These are phyloP conservation scores for Danaus melanippus DNA, from an alignment of 1,140 invertebrate genomes.

Conservation along the genomic window DNA sequence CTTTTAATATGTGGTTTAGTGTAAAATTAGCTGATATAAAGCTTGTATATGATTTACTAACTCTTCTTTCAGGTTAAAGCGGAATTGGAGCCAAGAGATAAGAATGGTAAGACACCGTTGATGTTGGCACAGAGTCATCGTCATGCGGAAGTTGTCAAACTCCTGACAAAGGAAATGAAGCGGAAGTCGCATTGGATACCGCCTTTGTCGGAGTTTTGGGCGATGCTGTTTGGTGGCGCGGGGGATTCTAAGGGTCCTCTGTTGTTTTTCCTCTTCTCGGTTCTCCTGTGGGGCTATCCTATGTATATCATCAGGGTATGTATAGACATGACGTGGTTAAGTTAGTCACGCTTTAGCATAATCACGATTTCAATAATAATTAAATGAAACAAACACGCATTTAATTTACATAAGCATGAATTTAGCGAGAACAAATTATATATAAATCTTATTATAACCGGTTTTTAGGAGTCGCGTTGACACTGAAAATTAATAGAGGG, in stretches of 20 bases:
- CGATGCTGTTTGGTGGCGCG: conserved; percentile 89
- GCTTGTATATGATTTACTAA: background rate
- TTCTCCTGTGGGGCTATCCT: conserved; percentile 92
- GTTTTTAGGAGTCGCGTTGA: too few relatives aligned
- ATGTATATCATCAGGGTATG: conserved; percentile 90
- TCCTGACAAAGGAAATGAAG: conserved; percentile 86
- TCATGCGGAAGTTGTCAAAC: conserved; percentile 86
- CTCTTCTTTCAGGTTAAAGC: conserved; percentile 79
- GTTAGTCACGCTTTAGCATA: too few relatives aligned
- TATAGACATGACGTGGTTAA: background rate
- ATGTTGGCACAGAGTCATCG: conserved; percentile 90
- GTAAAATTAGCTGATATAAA: background rate
- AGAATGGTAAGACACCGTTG: conserved; percentile 92
- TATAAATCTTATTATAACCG: too few relatives aligned
- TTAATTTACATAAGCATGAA: too few relatives aligned
- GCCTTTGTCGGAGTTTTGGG: conserved; percentile 89
- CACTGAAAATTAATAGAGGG: too few relatives aligned
- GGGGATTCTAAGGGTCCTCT: conserved; percentile 91
- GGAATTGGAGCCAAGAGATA: conserved; percentile 87
- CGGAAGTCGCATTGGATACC: conserved; percentile 87
- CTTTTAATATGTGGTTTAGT: background rate
- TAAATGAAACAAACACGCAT: too few relatives aligned
- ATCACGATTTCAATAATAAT: too few relatives aligned
- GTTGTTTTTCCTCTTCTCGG: conserved; percentile 87
- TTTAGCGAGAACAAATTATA: too few relatives aligned